Conservation (phyloP, 2,888 invertebrate species). For the Eudemis profundana region DNA sequence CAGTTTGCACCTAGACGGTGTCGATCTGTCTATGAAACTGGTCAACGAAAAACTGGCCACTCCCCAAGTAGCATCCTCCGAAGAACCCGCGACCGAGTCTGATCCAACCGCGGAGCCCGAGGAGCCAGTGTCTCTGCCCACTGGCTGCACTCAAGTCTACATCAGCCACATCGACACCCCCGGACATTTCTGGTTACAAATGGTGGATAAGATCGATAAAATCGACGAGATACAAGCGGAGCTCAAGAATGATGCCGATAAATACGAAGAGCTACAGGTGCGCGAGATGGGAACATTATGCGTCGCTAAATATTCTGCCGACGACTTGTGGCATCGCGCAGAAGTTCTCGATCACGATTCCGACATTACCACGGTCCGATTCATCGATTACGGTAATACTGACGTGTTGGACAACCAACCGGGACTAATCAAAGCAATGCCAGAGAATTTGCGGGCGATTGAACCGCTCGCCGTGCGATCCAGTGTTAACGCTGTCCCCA, state of each 20-base stretch:
- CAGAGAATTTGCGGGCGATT: slow-evolving; percentile 83
- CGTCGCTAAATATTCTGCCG: slow-evolving; percentile 92
- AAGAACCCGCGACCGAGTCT: slow-evolving; percentile 56
- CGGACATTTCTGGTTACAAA: slow-evolving; percentile 90
- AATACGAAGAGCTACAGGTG: slow-evolving; percentile 82
- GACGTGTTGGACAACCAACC: slow-evolving; percentile 88
- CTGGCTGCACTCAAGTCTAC: slow-evolving; percentile 78
- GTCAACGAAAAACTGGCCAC: slow-evolving; percentile 73
- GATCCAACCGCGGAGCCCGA: slow-evolving; percentile 56
- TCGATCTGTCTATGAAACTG: slow-evolving; percentile 81
- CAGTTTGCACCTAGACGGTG: slow-evolving; percentile 79
- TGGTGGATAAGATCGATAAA: slow-evolving; percentile 82
- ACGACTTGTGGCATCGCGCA: slow-evolving; percentile 97
- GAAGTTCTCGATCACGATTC: slow-evolving; percentile 92
- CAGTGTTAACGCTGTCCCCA: slow-evolving; percentile 88
- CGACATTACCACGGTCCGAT: slow-evolving; percentile 91
- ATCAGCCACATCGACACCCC: slow-evolving; percentile 91
- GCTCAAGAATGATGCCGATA: slow-evolving; percentile 85
- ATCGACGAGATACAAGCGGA: slow-evolving; percentile 87
- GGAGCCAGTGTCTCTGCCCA: slow-evolving; percentile 66
- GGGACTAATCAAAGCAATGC: slow-evolving; percentile 86
- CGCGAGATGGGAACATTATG: slow-evolving; percentile 87
- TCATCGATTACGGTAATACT: slow-evolving; percentile 92
- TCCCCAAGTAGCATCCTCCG: slow-evolving; percentile 60
- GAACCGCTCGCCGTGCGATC: slow-evolving; percentile 87